Percentiles rank a stretch among this genome's conserved stretches.
These are phyloP conservation scores for Odontophorus gujanensis DNA, from an alignment of 2,113 vertebrate genomes.

Conservation along the genomic window DNA sequence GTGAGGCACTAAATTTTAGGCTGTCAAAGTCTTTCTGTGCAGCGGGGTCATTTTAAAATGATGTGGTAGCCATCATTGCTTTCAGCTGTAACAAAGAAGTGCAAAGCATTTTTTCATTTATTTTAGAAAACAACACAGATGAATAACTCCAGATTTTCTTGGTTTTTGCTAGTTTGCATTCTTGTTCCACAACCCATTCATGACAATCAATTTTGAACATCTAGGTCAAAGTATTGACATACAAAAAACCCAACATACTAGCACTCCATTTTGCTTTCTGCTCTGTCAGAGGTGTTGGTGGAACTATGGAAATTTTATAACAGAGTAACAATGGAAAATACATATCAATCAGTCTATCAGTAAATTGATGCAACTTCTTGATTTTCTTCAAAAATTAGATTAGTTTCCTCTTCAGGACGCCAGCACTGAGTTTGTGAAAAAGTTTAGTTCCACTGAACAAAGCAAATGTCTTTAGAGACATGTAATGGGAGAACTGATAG, in stretches of 20 bases:
- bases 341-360: neutral
- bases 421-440: neutral
- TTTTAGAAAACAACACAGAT: neutral
- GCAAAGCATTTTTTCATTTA: neutral
- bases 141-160: neutral
- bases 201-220: neutral
- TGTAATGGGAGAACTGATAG: neutral
- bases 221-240: neutral
- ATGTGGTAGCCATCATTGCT: conserved; percentile 88
- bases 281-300: neutral
- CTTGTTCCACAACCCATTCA: neutral
- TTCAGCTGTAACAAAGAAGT: conserved; percentile 84
- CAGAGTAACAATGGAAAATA: neutral
- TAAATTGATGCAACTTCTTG: neutral
- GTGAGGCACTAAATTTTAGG: conserved; percentile 53
- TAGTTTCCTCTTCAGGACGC: conserved; percentile 29
- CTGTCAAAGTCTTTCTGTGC: conserved; percentile 35
- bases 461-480: neutral
- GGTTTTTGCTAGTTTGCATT: neutral
- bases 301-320: neutral
- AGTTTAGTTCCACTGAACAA: neutral
- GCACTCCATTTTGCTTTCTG: neutral
- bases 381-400: neutral
- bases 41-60: conserved; percentile 86
- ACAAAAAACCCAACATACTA: neutral